Evolutionary conservation across 2,888 invertebrate genomes (phyloP).

Genomic region (Volucella inflata): DNA sequence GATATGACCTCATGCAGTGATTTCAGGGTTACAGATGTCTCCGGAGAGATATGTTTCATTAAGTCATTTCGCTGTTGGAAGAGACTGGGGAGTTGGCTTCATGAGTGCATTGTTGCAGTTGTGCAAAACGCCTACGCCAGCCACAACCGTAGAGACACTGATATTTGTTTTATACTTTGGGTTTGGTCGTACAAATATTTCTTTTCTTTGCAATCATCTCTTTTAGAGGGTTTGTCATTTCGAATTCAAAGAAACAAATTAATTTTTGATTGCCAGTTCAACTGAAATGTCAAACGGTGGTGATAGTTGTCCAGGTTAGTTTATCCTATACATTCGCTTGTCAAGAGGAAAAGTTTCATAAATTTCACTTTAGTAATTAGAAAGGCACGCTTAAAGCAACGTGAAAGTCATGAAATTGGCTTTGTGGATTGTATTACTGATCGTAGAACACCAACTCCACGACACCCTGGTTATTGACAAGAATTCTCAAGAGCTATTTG

Average conservation of each 20-base stretch:
- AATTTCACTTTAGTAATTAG: too few species aligned
- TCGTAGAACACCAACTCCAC: too few species aligned
- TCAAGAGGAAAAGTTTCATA: too few species aligned
- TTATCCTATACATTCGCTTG: too few species aligned
- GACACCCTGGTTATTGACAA: too few species aligned
- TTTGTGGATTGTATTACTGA: too few species aligned
- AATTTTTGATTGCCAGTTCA: slow-evolving; percentile 13
- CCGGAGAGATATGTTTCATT: slow-evolving; percentile 70
- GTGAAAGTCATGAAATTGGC: too few species aligned
- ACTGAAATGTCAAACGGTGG: background rate
- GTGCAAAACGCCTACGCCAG: slow-evolving; percentile 62
- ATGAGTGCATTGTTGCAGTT: slow-evolving; percentile 72
- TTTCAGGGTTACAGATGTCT: slow-evolving; percentile 76
- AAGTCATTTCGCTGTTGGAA: slow-evolving; percentile 65
- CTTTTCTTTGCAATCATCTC: slow-evolving; percentile 17
- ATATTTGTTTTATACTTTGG: slow-evolving; percentile 36
- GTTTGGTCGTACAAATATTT: slow-evolving; percentile 53
- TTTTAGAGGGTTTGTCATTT: slow-evolving; percentile 19
- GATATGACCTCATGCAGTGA: slow-evolving; percentile 74
- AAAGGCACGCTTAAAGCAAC: too few species aligned
- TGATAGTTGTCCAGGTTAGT: background rate
- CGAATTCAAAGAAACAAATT: slow-evolving; percentile 12
- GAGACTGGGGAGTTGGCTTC: slow-evolving; percentile 59
- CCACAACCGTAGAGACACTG: slow-evolving; percentile 20
- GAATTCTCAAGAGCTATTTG: too few species aligned